phyloP scores from a whole-genome alignment of 2,797 vertebrate species.

The Malurus leucopterus region DNA sequence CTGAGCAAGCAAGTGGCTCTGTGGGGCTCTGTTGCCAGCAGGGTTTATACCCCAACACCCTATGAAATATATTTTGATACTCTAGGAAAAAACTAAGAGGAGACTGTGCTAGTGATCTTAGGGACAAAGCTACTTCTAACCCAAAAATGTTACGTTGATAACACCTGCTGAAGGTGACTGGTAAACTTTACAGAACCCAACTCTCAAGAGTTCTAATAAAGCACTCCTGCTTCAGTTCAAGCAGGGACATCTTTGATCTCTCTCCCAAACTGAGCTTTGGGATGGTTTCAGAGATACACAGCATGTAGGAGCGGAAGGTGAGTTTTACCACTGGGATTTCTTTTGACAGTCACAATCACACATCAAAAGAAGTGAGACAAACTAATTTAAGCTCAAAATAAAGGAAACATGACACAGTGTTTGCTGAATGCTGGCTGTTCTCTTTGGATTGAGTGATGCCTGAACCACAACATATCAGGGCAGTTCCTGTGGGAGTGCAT shows the following conservation, averaged over 20 bases:
- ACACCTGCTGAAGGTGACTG: neutral
- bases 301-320: neutral
- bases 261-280: neutral
- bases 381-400: neutral
- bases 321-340: neutral
- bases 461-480: neutral
- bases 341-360: neutral
- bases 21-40: neutral
- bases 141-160: neutral
- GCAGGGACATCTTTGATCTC: neutral
- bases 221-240: neutral
- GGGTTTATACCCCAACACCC: neutral
- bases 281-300: neutral
- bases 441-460: accelerated
- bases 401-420: neutral
- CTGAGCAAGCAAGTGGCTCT: neutral
- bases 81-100: neutral
- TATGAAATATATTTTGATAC: neutral
- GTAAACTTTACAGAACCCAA: neutral
- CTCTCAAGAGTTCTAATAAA: neutral
- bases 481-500: neutral
- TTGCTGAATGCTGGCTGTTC: neutral
- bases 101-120: neutral
- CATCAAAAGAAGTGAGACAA: neutral
- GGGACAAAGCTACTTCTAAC: neutral